A percentile compares a stretch with the other conserved stretches of the same genome.
Evolutionary conservation across 2,797 vertebrate genomes (phyloP).

Genomic region (Geotrypetes seraphini): DNA sequence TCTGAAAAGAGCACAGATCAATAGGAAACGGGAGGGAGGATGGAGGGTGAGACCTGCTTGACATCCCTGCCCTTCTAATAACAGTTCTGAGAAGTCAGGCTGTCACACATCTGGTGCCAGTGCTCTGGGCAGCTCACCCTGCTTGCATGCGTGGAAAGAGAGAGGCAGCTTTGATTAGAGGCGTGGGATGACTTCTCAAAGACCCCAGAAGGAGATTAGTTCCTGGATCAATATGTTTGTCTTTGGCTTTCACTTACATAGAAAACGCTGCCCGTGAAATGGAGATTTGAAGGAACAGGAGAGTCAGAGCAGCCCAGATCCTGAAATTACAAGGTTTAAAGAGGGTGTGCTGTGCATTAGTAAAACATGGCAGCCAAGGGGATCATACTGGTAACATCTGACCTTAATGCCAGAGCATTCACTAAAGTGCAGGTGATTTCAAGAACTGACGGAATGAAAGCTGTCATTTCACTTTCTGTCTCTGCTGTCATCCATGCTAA

Average conservation of each 20-base stretch:
- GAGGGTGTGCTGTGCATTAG: no score
- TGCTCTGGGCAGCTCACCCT: not conserved
- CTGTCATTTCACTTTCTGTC: no score
- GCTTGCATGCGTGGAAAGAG: slow-evolving; percentile 7
- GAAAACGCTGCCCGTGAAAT: not conserved
- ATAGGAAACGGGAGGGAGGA: not conserved
- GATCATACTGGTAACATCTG: no score
- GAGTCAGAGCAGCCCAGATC: no score
- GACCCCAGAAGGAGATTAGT: slow-evolving; percentile 1
- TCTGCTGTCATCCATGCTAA: no score
- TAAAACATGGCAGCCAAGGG: no score
- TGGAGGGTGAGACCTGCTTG: no score
- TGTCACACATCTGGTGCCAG: not conserved
- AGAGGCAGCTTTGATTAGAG: not conserved
- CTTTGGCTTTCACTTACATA: not conserved
- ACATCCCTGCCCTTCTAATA: not conserved
- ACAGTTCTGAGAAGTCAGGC: rapidly evolving
- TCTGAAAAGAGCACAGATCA: not conserved
- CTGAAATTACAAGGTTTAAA: no score
- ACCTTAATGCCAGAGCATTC: no score
- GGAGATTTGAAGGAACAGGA: no score
- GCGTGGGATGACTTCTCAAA: slow-evolving; percentile 2
- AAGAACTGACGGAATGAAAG: no score
- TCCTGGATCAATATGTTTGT: not conserved
- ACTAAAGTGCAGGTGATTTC: no score